A percentile compares a stretch with the other conserved stretches of the same genome.
Conservation (phyloP, 2,888 invertebrate species). For the Gastracanthus pulcherrimus region DNA sequence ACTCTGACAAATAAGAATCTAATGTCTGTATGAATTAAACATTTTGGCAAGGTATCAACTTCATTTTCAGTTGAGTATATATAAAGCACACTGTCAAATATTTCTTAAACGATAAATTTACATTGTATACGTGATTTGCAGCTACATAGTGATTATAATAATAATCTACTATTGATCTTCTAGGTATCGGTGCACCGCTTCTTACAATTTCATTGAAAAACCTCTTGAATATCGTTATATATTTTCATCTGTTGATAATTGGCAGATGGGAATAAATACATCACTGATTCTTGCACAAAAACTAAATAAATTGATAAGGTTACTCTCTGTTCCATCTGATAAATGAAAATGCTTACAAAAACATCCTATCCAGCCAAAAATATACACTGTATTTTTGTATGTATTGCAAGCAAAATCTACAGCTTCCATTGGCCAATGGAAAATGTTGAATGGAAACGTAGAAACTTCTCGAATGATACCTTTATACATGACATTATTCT, state of each 20-base stretch:
- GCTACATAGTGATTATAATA: neutral
- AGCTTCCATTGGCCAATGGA: neutral
- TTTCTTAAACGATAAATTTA: neutral
- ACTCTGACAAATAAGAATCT: neutral
- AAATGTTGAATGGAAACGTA: neutral
- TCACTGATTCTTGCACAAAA: neutral
- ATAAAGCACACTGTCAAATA: conserved; percentile 2
- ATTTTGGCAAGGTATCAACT: neutral
- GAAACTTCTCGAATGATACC: neutral
- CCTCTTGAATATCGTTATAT: neutral
- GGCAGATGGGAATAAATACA: neutral
- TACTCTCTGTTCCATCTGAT: neutral
- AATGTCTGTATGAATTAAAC: neutral
- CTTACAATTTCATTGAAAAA: conserved; percentile 13
- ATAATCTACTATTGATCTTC: neutral
- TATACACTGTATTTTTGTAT: neutral
- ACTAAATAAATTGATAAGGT: neutral
- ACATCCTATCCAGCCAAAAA: neutral
- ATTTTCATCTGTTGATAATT: conserved; percentile 13
- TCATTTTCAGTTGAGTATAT: neutral
- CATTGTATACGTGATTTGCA: neutral
- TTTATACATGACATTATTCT: neutral
- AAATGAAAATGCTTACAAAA: neutral
- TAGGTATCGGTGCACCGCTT: neutral
- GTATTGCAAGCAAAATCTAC: neutral